Base-by-base conservation (phyloP, 2,888 invertebrate species). In the Drosophila affinis region DNA sequence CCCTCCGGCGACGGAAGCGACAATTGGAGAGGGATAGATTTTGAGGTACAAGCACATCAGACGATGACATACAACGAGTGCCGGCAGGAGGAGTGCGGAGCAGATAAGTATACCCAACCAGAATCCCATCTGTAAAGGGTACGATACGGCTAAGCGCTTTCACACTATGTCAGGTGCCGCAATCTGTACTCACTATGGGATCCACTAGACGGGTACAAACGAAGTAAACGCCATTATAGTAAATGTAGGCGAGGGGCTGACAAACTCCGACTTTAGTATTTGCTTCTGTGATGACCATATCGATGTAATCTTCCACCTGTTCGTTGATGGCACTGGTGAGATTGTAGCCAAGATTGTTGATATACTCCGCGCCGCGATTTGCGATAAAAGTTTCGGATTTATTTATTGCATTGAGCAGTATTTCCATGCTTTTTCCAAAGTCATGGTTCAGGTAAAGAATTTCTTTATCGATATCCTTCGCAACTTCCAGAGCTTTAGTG, bases 41-140 rank as follows among this genome's bases (percentile, higher is more conserved):
- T 97, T 97, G 89, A 96, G 95, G 93, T 98, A 98, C 44, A 98
- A 94, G 51, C 95, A 95, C 76, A 97, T 95, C 90, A 98, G 93
- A 73, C 96, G 95, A 79, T 95, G 95, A 79, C 96, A 95, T 80
- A 96, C 94, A 85, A 97, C 93, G 89, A 98, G 94, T 71, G 96
- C 94, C 61, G 98, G 97, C 90, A 97, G 94, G 93, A 97, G 96
- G 81, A 98, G 94, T 73, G 97, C 83, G 81, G 96, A 93, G 91
- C 97, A 96, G 95, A 97, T 97, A 76, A 96, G 94, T 72, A 98
- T 93, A 73, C 97, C 96, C 87, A 97, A 95, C 98, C 98, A 98
- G 93, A 97, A 98, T 57, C 98, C 98, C 93, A 98, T 98, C 98
- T 98, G 92, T 9, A 12, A 9, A 14, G 9, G 14, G 17, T 39